Evolutionary conservation across 1,140 invertebrate genomes (phyloP), one percentile per base, ranked within the genome.

Genomic region (Drosophila sucinea): DNA sequence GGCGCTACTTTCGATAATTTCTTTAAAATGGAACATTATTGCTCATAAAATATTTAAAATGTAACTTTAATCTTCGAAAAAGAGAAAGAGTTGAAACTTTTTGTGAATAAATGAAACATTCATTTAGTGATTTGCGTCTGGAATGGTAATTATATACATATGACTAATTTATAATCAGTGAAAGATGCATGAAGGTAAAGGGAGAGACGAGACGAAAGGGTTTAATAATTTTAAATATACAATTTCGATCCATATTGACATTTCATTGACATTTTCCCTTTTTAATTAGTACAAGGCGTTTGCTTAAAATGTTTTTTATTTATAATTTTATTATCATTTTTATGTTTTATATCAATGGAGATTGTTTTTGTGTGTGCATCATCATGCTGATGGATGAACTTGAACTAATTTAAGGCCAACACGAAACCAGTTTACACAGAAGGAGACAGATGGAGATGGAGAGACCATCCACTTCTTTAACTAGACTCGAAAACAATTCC

Each of bases 401-500:
- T 51, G 44, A 51, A 51, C 44, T 51, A 51, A 51, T 51, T 51
- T 51, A 51, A 51, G 44, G 44, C 44, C 44, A 51, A 51, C 44
- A 27, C 5, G 27, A 51, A 51, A 51, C 44, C 44, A 51, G 44
- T 51, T 51, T 51, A 25, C 44, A 51, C 44, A 51, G 23, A 51
- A 51, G 44, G 44, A 51, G 44, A 51, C 44, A 51, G 23, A 23
- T 44, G 41, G 4, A 44, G 33, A 35, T 7, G 33, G 33, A 35
- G 33, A 11, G 35, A 38, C 10, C 23, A 51, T 51, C 44, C 44
- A 51, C 44, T 51, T 51, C 44, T 51, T 51, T 51, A 27, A 51
- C 44, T 51, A 51, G 44, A 51, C 44, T 30, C 30, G 2, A 51
- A 27, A 51, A 8, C 44, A 51, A 23, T 51, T n/a, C 25, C 25